Evolutionary conservation across 2,113 vertebrate genomes (phyloP).

Genomic region (Pangasianodon gigas): DNA sequence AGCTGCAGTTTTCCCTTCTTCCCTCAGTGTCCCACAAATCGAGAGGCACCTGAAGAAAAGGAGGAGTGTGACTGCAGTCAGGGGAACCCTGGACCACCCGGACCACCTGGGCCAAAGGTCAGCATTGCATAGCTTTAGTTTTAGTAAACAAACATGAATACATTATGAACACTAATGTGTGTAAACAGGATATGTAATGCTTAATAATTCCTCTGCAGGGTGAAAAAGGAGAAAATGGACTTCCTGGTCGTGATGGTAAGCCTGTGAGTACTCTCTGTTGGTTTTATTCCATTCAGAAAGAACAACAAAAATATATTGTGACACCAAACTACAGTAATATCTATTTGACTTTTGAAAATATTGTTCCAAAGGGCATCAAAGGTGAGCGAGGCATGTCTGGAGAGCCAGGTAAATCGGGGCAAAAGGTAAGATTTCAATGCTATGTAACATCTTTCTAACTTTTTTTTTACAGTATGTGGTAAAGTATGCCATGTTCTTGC

Average conservation of each 20-base stretch:
- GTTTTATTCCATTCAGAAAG: neutral
- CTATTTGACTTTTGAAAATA: slow-evolving; percentile 10
- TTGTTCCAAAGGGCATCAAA: slow-evolving; percentile 30
- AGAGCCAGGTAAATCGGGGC: slow-evolving; percentile 60
- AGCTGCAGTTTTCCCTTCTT: neutral
- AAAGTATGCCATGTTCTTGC: neutral
- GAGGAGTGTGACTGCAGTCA: slow-evolving; percentile 66
- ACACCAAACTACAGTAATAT: neutral
- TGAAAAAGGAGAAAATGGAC: slow-evolving; percentile 69
- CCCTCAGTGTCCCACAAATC: slow-evolving; percentile 73
- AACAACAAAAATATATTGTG: neutral
- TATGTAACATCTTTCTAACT: neutral
- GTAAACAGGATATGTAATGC: neutral
- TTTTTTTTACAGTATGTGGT: neutral
- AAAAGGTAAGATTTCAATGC: slow-evolving; percentile 60
- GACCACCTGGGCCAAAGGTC: slow-evolving; percentile 62
- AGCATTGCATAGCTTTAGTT: neutral
- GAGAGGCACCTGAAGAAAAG: slow-evolving; percentile 54
- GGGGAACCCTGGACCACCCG: slow-evolving; percentile 55
- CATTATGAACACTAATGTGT: neutral
- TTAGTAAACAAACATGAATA: neutral
- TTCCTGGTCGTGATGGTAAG: slow-evolving; percentile 71
- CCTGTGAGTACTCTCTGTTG: slow-evolving; percentile 67
- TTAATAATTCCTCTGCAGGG: slow-evolving; percentile 60
- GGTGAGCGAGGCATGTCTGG: slow-evolving; percentile 65